Percentiles rank a stretch among this genome's conserved stretches.
These are phyloP conservation scores for Litoditis marina DNA, from an alignment of 2,888 invertebrate species.

Conservation along the genomic window DNA sequence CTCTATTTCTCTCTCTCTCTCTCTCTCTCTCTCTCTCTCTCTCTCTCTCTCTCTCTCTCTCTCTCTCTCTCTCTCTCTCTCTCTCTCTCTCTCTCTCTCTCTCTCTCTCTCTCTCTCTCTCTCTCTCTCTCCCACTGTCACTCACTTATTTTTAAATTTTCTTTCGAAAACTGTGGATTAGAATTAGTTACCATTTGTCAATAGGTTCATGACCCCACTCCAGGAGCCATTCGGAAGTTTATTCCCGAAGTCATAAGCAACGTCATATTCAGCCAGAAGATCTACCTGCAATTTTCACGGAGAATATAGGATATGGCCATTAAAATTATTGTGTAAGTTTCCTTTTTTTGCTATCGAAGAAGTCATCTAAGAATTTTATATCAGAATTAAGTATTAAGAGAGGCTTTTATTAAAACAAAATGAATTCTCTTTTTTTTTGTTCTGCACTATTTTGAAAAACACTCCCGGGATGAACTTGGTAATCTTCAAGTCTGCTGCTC, in stretches of 20 bases:
- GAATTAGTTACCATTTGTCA: conserved; percentile 23
- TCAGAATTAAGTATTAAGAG: too few species aligned
- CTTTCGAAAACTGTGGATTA: too few species aligned
- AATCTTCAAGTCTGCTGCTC: too few species aligned
- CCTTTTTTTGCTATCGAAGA: too few species aligned
- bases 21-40: background rate
- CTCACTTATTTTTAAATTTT: too few species aligned
- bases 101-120: conserved; percentile 8
- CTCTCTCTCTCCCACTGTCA: background rate
- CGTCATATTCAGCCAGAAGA: conserved; percentile 21
- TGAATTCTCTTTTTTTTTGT: too few species aligned
- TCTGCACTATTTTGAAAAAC: too few species aligned
- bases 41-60: background rate
- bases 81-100: conserved; percentile 7
- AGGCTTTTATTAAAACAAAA: too few species aligned
- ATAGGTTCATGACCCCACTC: conserved; percentile 42
- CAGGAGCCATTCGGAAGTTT: conserved; percentile 33
- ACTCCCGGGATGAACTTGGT: too few species aligned
- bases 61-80: conserved; percentile 8
- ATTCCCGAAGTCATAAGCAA: conserved; percentile 38
- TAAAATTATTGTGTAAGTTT: too few species aligned
- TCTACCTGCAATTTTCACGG: background rate
- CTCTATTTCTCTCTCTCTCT: background rate
- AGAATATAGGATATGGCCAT: too few species aligned
- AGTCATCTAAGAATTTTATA: too few species aligned